These are phyloP conservation scores for Melozone crissalis DNA, from an alignment of 2,113 vertebrate genomes.

Conservation along the genomic window DNA sequence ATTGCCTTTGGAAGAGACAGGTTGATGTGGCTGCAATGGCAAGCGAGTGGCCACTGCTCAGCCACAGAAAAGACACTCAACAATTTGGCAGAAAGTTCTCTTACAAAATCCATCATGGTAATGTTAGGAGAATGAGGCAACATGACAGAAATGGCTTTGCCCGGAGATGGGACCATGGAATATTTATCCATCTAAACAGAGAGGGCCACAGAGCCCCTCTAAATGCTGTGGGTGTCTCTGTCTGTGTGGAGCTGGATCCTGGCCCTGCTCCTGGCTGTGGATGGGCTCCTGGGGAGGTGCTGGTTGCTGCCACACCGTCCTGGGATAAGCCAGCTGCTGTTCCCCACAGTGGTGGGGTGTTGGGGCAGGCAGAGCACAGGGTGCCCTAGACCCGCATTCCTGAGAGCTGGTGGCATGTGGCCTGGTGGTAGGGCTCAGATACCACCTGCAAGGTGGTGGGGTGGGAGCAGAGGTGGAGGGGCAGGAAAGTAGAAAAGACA, in stretches of 20 bases:
- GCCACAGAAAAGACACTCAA: not conserved
- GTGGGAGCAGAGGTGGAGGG: not conserved
- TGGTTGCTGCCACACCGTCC: not conserved
- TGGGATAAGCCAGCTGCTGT: not conserved
- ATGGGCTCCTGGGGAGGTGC: not conserved
- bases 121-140: not conserved
- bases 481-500: not conserved
- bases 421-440: not conserved
- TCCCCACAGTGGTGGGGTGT: not conserved
- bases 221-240: not conserved
- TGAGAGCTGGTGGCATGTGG: not conserved
- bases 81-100: not conserved
- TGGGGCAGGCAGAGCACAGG: not conserved
- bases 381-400: not conserved
- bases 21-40: fast-evolving
- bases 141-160: not conserved
- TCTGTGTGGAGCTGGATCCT: not conserved
- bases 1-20: not conserved
- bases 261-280: not conserved
- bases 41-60: not conserved
- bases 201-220: not conserved
- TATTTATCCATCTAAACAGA: not conserved
- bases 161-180: not conserved
- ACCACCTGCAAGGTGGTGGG: not conserved
- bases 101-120: not conserved